phyloP scores from a whole-genome alignment of 2,888 invertebrate genomes.

The Caenorhabditis sp. region DNA sequence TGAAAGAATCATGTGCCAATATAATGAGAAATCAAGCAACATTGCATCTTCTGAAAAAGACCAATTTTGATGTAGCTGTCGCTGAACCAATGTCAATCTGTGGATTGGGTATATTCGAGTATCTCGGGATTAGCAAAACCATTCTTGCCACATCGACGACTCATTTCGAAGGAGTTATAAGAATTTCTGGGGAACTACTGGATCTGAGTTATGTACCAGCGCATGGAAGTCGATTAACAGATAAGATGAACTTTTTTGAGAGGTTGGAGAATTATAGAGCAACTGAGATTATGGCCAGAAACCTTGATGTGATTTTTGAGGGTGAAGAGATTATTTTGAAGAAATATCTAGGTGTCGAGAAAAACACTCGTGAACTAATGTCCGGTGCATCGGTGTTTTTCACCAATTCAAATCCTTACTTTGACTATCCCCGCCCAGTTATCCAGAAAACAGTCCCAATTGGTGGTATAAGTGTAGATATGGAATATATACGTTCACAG shows the following conservation, averaged over 20 bases:
- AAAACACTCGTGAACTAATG: conserved; percentile 16
- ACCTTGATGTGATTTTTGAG: conserved; percentile 21
- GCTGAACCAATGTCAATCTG: conserved; percentile 3
- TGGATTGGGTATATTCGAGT: conserved; percentile 14
- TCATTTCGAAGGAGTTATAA: conserved; percentile 18
- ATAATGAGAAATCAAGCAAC: background rate
- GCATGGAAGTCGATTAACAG: background rate
- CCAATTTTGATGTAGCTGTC: conserved; percentile 17
- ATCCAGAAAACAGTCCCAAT: conserved; percentile 33
- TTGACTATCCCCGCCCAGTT: conserved; percentile 40
- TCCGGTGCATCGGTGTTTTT: conserved; percentile 21
- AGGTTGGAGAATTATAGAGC: background rate
- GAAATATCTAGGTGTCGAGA: conserved; percentile 1
- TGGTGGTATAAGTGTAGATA: conserved; percentile 36
- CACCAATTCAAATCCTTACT: conserved; percentile 34
- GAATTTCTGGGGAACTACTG: conserved; percentile 10
- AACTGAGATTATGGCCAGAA: background rate
- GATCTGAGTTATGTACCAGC: conserved; percentile 21
- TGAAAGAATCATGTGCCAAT: background rate
- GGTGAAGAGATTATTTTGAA: conserved; percentile 9
- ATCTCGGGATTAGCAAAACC: conserved; percentile 18
- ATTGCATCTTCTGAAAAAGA: conserved; percentile 14
- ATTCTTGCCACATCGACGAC: conserved; percentile 13
- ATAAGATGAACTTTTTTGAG: conserved; percentile 4
- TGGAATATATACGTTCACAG: conserved; percentile 11